Base-by-base conservation (phyloP, 2,888 invertebrate species). In the Villa cingulata region DNA sequence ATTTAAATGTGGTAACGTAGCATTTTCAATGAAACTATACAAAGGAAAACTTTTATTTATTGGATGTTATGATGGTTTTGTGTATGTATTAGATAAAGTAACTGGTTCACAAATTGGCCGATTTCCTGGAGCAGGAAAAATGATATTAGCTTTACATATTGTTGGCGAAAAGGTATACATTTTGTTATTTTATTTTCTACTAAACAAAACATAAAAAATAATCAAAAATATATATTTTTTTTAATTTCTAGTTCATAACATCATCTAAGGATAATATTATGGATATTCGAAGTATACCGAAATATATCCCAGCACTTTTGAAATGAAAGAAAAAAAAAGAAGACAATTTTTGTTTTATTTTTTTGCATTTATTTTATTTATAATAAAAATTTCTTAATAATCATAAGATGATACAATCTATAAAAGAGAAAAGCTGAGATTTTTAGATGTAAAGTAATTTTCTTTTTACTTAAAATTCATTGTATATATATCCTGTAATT, bases 31-130 rank as follows among this genome's bases (percentile, higher is more conserved):
- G 72, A 76, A 78, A 49, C 69, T 79, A 43, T 72, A 74, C 39
- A 74, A 76, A 54, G 76, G 80, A 37, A 70, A 79, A 37, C 66
- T 82, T 51, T 72, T 78, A 37, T 72, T 78, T 66, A 80, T 82
- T 39, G 85, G 84, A 54, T 86, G 85, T 68, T 83, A 84, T 63
- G 83, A 85, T 68, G 86, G 86, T 51, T 80, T 77, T 61, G 78
- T 86, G 56, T 86, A 85, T 64, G 75, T 84, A 50, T 80, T 80
- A 65, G 70, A 73, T 53, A 67, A 60, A 48, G 63, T 63, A 49
- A 63, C 66, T 2, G 68, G 74, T 14, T 62, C 61, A 45, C 75
- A 78, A 55, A 59, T 81, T 48, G 79, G 79, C 32, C 76, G 75
- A 53, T 75, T 85, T 56, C 70, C 76, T 16, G 84, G 84, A 41